phyloP scores from a whole-genome alignment of 2,113 vertebrate species.

The Gnathonemus longibarbis region DNA sequence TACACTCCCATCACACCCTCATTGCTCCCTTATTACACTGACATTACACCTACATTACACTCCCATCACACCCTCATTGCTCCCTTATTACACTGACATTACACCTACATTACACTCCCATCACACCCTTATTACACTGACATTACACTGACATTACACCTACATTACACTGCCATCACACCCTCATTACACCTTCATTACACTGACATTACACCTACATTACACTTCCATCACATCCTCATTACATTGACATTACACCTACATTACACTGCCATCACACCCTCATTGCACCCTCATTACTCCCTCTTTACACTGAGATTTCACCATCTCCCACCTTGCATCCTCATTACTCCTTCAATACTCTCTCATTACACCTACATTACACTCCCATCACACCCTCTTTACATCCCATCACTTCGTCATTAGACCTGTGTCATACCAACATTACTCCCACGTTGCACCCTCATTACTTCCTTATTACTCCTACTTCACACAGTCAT shows the following conservation, averaged over 20 bases:
- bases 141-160: background rate
- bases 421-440: background rate
- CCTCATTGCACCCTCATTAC: background rate
- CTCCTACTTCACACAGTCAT: background rate
- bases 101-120: no score
- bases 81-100: no score
- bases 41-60: no score
- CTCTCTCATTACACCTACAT: background rate
- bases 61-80: no score
- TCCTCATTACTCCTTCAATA: background rate
- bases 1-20: background rate
- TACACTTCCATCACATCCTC: background rate
- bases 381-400: background rate
- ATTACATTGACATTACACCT: background rate
- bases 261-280: background rate
- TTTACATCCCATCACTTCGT: background rate
- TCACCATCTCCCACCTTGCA: background rate
- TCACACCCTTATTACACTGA: background rate
- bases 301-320: background rate
- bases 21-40: background rate
- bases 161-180: no score
- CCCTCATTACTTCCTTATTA: background rate
- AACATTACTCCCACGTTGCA: background rate
- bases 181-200: background rate
- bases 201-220: background rate